Evolutionary conservation across 2,113 vertebrate genomes (phyloP), one percentile per base, ranked within the genome.

Genomic region (Rostratula benghalensis): DNA sequence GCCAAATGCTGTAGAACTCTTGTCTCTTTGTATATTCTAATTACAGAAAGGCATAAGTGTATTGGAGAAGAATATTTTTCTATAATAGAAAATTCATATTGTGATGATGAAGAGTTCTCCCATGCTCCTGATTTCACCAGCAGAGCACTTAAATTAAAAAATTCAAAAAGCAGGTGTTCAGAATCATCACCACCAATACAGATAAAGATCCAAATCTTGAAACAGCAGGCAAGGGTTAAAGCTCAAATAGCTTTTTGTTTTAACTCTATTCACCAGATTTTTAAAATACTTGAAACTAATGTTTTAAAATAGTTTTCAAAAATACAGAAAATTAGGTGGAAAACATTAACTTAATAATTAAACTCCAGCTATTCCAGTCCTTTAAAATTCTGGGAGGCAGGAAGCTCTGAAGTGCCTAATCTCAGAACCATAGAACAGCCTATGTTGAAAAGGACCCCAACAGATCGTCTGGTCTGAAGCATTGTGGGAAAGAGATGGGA

Each of bases 351-450:
- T 56, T 64, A 80, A 13, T 69, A 93, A 18, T 11, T 83, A 33
- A 83, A 39, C 13, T 43, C 11, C 61, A 57, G 5, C 0, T 0
- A 5, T 41, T 83, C 21, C 13, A 81, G 11, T 39, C 7, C 16
- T 71, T 73, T 71, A 13, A 60, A 65, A 79, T 45, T 53, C n/a
- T 92, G 35, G 59, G 41, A 87, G 7, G 7, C 28, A 41, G 41
- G 27, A 93, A 54, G 10, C 16, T 67, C 51, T 63, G 51, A 78
- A 31, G 10, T 51, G 14, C 9, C 13, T 87, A 30, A n/a, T 24
- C 0, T 0, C 3, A 68, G 21, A 93, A 64, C 16, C 14, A 3
- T 18, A 41, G n/a, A 89, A n/a, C 24, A 59, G 11, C 21, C 7
- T 31, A 16, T 16, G 6, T 69, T 23, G 33, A 21, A 90, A 79